Percentiles rank a stretch among this genome's conserved stretches.
Evolutionary conservation across 2,888 invertebrate species (phyloP).

Genomic region (Lampropteryx suffumata): DNA sequence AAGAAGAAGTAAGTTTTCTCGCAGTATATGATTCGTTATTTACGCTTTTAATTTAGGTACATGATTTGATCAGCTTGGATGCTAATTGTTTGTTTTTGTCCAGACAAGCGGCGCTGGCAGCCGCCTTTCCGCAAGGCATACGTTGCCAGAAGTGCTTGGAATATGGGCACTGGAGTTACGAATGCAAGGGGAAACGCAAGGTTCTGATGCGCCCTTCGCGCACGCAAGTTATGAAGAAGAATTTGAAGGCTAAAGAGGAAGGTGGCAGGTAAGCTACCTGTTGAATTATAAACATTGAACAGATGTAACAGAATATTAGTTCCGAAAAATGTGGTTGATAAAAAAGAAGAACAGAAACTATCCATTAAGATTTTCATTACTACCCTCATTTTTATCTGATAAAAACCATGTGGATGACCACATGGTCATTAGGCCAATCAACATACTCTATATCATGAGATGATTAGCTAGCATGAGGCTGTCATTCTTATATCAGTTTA

Average conservation of each 20-base stretch:
- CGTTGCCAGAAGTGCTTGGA: constrained; percentile 97
- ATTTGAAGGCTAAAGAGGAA: constrained; percentile 67
- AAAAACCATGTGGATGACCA: no score
- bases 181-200: constrained; percentile 95
- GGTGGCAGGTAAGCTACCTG: constrained; percentile 61
- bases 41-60: constrained; percentile 9
- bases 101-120: constrained; percentile 84
- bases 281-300: constrained; percentile 16
- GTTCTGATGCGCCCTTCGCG: constrained; percentile 92
- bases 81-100: constrained; percentile 31
- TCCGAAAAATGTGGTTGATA: no score
- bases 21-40: background rate
- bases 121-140: constrained; percentile 88
- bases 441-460: no score
- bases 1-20: constrained; percentile 66
- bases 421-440: no score
- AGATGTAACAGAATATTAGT: no score
- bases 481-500: no score
- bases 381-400: constrained; percentile 23
- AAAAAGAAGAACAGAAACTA: no score
- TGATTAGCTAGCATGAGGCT: no score
- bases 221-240: constrained; percentile 89
- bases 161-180: constrained; percentile 97
- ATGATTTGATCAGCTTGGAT: constrained; percentile 3
- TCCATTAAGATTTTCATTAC: constrained; percentile 5